Conservation (phyloP, 1,140 invertebrate genomes). For the Leptoteleia sp. region DNA sequence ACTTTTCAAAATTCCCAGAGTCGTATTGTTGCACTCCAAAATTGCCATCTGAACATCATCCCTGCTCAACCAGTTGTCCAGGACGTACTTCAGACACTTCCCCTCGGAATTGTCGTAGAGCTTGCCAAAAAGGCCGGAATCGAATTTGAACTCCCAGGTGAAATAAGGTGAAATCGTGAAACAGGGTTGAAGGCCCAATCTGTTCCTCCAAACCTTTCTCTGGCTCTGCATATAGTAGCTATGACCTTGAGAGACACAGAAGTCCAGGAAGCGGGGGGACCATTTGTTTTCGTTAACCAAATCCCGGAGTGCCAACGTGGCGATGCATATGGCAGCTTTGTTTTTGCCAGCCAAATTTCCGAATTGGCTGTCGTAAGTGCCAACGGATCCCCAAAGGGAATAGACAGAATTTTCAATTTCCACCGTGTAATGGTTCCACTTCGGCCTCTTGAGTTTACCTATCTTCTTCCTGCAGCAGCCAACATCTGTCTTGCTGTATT, state of each 20-base stretch:
- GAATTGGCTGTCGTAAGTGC: conserved; percentile 73
- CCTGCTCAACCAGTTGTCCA: conserved; percentile 57
- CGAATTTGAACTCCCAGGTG: conserved; percentile 73
- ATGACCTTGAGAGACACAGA: conserved; percentile 74
- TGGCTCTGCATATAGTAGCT: conserved; percentile 74
- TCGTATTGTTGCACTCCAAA: conserved; percentile 71
- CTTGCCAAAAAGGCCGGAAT: conserved; percentile 65
- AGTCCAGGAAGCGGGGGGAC: conserved; percentile 74
- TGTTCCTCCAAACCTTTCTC: conserved; percentile 64
- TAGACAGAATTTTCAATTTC: conserved; percentile 75
- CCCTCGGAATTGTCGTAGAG: conserved; percentile 67
- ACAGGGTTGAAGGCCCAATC: conserved; percentile 69
- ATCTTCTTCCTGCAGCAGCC: conserved; percentile 24
- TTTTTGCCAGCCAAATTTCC: conserved; percentile 72
- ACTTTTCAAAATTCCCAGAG: conserved; percentile 62
- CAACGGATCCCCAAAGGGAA: conserved; percentile 77
- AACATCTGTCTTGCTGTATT: conserved; percentile 35
- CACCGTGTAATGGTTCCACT: conserved; percentile 74
- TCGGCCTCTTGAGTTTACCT: conserved; percentile 21
- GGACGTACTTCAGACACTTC: conserved; percentile 11
- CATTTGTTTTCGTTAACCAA: conserved; percentile 75
- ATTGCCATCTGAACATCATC: conserved; percentile 60
- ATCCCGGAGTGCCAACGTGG: conserved; percentile 69
- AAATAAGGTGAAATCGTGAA: conserved; percentile 72
- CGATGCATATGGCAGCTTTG: conserved; percentile 73